A percentile compares a stretch with the other conserved stretches of the same genome.
Conservation (phyloP, 64 coral and sea anemone species). For the Stichodactyla helianthus region DNA sequence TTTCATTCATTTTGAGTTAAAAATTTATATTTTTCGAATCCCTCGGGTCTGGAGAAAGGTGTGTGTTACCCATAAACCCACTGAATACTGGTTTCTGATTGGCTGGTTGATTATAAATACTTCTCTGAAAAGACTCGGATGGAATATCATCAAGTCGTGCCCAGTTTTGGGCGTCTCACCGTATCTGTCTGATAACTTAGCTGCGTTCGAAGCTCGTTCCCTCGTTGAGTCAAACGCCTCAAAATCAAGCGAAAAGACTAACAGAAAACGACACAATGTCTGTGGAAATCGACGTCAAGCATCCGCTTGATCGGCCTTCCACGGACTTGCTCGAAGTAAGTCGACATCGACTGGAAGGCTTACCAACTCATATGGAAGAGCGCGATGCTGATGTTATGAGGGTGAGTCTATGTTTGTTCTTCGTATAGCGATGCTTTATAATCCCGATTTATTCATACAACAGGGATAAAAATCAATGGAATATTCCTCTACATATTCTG, state of each 20-base stretch:
- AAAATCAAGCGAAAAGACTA: conserved; percentile 22
- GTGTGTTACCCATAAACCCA: conserved; percentile 19
- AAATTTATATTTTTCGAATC: conserved; percentile 18
- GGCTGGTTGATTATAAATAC: conserved; percentile 22
- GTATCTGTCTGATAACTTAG: conserved; percentile 35
- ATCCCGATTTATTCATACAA: not conserved
- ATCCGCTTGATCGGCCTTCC: conserved; percentile 82
- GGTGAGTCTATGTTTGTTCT: conserved; percentile 51
- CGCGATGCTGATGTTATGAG: conserved; percentile 83
- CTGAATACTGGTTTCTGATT: conserved; percentile 18
- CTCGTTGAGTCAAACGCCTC: not conserved
- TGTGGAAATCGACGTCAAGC: conserved; percentile 79
- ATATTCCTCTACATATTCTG: not conserved
- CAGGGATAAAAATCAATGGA: not conserved
- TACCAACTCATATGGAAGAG: conserved; percentile 82
- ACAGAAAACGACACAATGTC: conserved; percentile 47
- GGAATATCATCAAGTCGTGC: conserved; percentile 37
- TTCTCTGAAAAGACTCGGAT: conserved; percentile 25
- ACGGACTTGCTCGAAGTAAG: conserved; percentile 90
- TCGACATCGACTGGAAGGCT: conserved; percentile 77
- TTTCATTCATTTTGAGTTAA: conserved; percentile 14
- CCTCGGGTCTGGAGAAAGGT: not conserved
- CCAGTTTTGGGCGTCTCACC: conserved; percentile 45
- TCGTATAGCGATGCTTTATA: not conserved
- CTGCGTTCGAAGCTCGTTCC: conserved; percentile 25